Evolutionary conservation across 2,888 invertebrate genomes (phyloP), one percentile per base, ranked within the genome.

Genomic region (Plagodis dolabraria): DNA sequence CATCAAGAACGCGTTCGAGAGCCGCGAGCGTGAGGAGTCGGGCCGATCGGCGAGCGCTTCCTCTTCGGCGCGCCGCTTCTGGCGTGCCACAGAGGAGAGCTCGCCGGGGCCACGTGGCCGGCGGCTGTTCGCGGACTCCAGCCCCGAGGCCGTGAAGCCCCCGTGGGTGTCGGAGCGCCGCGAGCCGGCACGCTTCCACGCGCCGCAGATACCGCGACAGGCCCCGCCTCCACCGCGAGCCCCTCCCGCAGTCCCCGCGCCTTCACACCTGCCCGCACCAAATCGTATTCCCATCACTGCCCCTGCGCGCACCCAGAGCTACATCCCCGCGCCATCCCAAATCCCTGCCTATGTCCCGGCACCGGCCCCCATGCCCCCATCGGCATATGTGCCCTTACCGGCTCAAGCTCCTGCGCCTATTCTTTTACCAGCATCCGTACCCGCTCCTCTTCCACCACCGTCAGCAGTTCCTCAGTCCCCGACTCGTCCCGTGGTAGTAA

Each of bases 1-100:
- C 71, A 96, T 98, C 40, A 97, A 97, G 82, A 96, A 96, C 42
- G 93, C 95, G 0, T 98, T 98, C 79, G 97, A 98, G 77, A 94
- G 93, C 46, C 92, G 85, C 11, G 90, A 89, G 44, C 77, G 75
- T 0, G 85, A 83, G 2, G 87, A 86, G 12, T 76, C 75, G 54
- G 82, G 83, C 55, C 77, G 91, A n/a, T 87, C 92, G 6, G 86
- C 91, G n/a, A 93, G 90, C 66, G 80, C 88, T 0, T 88, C 87
- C 0, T 89, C 87, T 50, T 89, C 94, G 0, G 94, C 94, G 5
- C 93, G 93, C 66, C 93, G 91, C 45, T 95, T 95, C 72, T 95
- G 95, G 95, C 94, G 94, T 69, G 85, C 93, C 2, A 84, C 94
- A n/a, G 94, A 95, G 64, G 93, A 94, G 64, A 86, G 91, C 5